Evolutionary conservation across 2,113 vertebrate genomes (phyloP), one percentile per base, ranked within the genome.

Genomic region (Gavia stellata): DNA sequence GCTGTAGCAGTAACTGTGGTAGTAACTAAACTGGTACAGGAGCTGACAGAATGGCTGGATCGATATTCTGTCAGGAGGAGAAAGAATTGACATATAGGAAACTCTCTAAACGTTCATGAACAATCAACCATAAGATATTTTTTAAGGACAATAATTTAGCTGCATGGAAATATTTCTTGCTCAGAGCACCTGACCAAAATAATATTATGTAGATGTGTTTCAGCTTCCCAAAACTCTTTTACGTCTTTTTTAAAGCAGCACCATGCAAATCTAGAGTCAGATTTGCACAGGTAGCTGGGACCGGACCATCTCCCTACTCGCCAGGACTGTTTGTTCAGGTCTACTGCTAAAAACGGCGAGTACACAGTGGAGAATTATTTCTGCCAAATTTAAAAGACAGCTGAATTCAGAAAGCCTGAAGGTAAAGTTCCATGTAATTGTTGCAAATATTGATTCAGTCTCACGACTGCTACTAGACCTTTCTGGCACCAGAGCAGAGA

Each of bases 371-470:
- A 70, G 67, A 84, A 67, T 86, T 88, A 67, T 67, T 94, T 74
- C 82, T 95, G 83, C 68, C 65, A 79, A 56, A 84, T 89, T 62
- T 56, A 68, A 94, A 81, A 86, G 31, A 42, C 23, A 47, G 56
- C 31, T 87, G 84, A 94, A 49, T n/a, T 88, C 72, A 49, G 55
- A 90, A 81, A 61, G 31, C 80, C 61, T 20, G 61, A 68, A 90
- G 56, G 86, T 79, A 88, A 91, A 90, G 34, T 52, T 90, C 65
- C 52, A 34, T 50, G 56, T 58, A 81, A 75, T 81, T 79, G 61
- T 28, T 86, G 68, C 73, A 91, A 89, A 95, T 95, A 97, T 94
- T 95, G 94, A 94, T 92, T 94, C 40, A 75, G 84, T 80, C 86
- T 94, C 65, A 45, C 0, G 0, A 34, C 73, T 83, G 78, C 34